Evolutionary conservation across 2,113 vertebrate species (phyloP).

Genomic region (Amblyornis subalaris): DNA sequence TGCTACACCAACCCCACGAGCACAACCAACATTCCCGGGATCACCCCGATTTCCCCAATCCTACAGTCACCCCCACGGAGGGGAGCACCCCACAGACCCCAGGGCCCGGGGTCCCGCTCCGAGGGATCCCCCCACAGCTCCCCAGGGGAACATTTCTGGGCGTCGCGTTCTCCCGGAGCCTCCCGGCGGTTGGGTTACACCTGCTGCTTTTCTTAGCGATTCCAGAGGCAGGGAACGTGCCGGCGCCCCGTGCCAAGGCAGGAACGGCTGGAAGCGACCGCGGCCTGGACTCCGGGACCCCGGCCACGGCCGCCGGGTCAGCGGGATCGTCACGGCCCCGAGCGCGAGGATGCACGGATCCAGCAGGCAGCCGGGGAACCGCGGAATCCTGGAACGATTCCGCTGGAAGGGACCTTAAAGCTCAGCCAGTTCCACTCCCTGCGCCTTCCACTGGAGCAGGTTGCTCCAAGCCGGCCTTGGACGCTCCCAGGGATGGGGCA

Average conservation of each 20-base stretch:
- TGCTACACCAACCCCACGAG: fast-evolving
- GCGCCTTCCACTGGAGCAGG: background rate
- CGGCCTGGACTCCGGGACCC: fast-evolving
- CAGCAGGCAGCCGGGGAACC: fast-evolving
- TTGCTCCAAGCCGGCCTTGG: fast-evolving
- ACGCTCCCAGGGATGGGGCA: background rate
- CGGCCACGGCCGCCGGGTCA: fast-evolving
- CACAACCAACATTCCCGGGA: fast-evolving
- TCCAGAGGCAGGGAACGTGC: background rate
- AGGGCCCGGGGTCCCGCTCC: fast-evolving
- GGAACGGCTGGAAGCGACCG: background rate
- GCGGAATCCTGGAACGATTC: fast-evolving
- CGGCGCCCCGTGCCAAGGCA: background rate
- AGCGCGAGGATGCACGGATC: fast-evolving
- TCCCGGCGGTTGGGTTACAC: background rate
- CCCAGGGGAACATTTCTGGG: background rate
- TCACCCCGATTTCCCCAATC: fast-evolving
- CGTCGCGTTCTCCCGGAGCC: background rate
- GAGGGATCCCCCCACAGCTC: background rate
- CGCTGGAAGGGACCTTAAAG: background rate
- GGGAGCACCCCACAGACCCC: fast-evolving
- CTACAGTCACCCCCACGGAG: fast-evolving
- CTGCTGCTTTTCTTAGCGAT: slow-evolving; percentile 7
- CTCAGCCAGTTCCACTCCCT: background rate
- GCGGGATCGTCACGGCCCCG: fast-evolving